phyloP scores from a whole-genome alignment of 2,113 vertebrate genomes.

The Pionites leucogaster region DNA sequence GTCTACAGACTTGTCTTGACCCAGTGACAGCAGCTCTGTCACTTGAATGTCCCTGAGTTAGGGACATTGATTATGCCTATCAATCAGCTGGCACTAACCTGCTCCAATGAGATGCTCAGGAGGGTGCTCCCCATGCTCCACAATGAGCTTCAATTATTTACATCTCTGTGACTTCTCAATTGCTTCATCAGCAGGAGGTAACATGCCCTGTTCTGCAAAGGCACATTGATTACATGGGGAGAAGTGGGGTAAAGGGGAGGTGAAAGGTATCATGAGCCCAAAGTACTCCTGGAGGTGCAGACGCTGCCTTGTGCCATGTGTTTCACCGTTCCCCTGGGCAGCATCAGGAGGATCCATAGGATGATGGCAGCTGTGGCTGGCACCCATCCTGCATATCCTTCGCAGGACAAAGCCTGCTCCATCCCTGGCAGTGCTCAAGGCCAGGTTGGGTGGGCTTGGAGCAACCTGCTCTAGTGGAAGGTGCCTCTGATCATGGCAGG shows the following conservation, averaged over 20 bases:
- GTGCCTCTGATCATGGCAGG: background rate
- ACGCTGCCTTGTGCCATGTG: rapidly evolving
- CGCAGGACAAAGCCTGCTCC: rapidly evolving
- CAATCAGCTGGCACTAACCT: slow-evolving; percentile 29
- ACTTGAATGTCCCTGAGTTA: background rate
- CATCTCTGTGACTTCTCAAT: background rate
- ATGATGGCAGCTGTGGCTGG: background rate
- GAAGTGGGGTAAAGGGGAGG: background rate
- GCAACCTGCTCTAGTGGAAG: background rate
- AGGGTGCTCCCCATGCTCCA: background rate
- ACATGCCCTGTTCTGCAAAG: background rate
- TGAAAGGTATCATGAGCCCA: background rate
- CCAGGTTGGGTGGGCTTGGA: background rate
- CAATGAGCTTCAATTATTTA: slow-evolving; percentile 40
- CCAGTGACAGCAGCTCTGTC: background rate
- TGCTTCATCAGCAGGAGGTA: background rate
- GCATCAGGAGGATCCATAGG: background rate
- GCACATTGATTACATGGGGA: background rate
- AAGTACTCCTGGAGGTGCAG: background rate
- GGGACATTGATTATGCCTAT: background rate
- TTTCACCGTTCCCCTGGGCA: background rate
- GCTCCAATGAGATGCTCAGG: background rate
- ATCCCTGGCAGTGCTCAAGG: background rate
- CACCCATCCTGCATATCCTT: background rate
- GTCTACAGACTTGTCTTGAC: background rate